Evolutionary conservation across 2,888 invertebrate genomes (phyloP), one percentile per base, ranked within the genome.

Genomic region (Eristalis tenax): DNA sequence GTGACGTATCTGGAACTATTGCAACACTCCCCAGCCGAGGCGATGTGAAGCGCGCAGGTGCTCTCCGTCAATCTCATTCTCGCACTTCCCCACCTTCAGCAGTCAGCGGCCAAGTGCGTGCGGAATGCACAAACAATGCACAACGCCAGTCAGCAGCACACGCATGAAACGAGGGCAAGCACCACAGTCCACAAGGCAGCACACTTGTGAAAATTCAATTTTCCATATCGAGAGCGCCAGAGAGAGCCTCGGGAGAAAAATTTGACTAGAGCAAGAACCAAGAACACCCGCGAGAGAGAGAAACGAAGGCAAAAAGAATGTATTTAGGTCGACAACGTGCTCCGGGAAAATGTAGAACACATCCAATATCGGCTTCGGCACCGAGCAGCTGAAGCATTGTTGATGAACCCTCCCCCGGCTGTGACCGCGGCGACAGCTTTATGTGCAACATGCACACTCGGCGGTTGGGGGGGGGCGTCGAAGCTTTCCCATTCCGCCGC

Each of bases 241-340:
- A 57, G 40, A 63, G n/a, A n/a, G 11, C 76, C 6, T 1, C 59
- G 22, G 66, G 38, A 23, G 64, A 65, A 38, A 65, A 56, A 70
- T 10, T 57, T 15, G 5, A 15, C 59, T 3, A 15, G 2, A 26
- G 26, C 26, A 26, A 32, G 28, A 28, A 4, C 4, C 2, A 0
- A 4, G 13, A 22, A 22, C 8, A 26, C 8, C 22, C 22, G 35
- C 13, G 32, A 57, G 70, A 22, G 70, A 22, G 23, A 4, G 3
- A 66, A 35, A 57, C 4, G n/a, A 43, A 35, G n/a, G 32, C 32
- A 18, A 38, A 71, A 83, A 63, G 3, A 40, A 43, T 68, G 68
- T 23, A 92, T 92, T 91, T 92, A 91, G 92, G 92, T 92, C 92
- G 92, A 91, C 91, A 91, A 90, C 89, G 91, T 91, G 91, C 89